phyloP scores from a whole-genome alignment of 2,888 invertebrate species.

The Hyalella azteca region DNA sequence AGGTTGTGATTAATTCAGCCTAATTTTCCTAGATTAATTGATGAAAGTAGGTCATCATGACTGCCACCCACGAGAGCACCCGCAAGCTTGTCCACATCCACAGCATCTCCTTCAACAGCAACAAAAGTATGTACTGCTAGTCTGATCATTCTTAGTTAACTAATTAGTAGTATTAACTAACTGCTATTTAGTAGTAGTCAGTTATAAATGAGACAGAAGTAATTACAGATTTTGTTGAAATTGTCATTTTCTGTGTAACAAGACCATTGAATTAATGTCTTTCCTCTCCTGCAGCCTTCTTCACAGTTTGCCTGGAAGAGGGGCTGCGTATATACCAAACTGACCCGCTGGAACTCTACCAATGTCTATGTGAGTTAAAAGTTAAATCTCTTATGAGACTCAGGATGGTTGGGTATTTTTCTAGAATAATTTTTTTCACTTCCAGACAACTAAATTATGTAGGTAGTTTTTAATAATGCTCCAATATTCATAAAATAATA shows the following conservation, averaged over 20 bases:
- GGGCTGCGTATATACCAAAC: conserved; percentile 19
- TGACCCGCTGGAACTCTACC: conserved; percentile 9
- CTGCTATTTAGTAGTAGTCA: not conserved
- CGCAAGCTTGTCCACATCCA: conserved; percentile 17
- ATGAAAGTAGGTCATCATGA: not conserved
- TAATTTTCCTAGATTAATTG: too few relatives aligned
- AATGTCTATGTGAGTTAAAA: conserved; percentile 12
- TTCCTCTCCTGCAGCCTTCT: not conserved
- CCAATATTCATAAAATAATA: too few relatives aligned
- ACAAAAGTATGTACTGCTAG: not conserved
- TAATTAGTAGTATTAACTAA: not conserved
- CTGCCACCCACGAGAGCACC: conserved; percentile 17
- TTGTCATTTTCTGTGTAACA: not conserved
- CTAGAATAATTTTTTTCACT: too few relatives aligned
- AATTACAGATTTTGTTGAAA: not conserved
- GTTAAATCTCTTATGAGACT: too few relatives aligned
- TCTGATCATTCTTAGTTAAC: not conserved
- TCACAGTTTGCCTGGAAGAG: conserved; percentile 21
- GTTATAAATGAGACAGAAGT: too few relatives aligned
- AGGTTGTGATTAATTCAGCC: too few relatives aligned
- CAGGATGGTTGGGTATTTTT: too few relatives aligned
- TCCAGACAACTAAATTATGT: too few relatives aligned
- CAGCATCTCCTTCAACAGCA: conserved; percentile 28
- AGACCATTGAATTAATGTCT: not conserved
- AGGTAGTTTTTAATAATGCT: too few relatives aligned